phyloP scores from a whole-genome alignment of 1,140 invertebrate genomes.

The Trichonephila inaurata region DNA sequence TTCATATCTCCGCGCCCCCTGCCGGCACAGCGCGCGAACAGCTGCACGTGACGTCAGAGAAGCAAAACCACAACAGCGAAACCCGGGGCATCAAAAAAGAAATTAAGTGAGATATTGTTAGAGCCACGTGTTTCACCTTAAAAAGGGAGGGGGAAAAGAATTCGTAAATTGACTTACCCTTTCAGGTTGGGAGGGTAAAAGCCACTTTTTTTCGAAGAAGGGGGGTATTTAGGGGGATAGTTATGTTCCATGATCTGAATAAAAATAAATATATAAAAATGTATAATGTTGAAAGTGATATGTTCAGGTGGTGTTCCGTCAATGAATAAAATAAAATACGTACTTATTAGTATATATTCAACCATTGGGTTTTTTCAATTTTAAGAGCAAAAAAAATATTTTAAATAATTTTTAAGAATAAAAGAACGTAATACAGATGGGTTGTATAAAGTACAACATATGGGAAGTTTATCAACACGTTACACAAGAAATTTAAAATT shows the following conservation, averaged over 20 bases:
- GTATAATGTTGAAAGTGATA: neutral
- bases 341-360: too few relatives aligned
- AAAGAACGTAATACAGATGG: too few relatives aligned
- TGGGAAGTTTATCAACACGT: too few relatives aligned
- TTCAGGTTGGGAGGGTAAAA: conserved; percentile 15
- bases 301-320: too few relatives aligned
- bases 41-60: conserved; percentile 68
- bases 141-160: conserved; percentile 30
- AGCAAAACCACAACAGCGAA: conserved; percentile 66
- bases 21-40: conserved; percentile 49
- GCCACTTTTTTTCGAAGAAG: neutral
- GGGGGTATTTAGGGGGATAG: neutral
- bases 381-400: too few relatives aligned
- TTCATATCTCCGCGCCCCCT: conserved; percentile 63
- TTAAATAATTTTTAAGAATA: too few relatives aligned
- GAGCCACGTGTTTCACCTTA: conserved; percentile 64
- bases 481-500: too few relatives aligned
- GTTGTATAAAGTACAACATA: too few relatives aligned
- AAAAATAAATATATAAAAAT: neutral
- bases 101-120: conserved; percentile 75
- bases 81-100: conserved; percentile 69
- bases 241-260: neutral
- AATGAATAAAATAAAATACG: too few relatives aligned
- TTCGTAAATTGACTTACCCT: conserved; percentile 73
- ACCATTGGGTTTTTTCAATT: too few relatives aligned